Evolutionary conservation across 2,888 invertebrate genomes (phyloP).

Genomic region (Dermolepida albohirtum): DNA sequence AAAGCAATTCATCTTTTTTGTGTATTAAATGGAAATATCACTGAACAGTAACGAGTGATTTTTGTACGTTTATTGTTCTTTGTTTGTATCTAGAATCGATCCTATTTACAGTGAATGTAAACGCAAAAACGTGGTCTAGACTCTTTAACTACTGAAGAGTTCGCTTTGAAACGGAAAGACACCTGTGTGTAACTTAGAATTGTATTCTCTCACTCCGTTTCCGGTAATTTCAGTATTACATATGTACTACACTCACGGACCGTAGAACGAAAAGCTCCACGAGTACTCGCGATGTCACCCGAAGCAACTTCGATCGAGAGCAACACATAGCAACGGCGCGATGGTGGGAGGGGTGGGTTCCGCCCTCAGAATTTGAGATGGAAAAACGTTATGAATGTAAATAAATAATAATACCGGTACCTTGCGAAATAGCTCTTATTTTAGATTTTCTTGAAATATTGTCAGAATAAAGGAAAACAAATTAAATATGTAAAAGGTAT

Average conservation of each 20-base stretch:
- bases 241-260: constrained; percentile 21
- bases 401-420: constrained; percentile 33
- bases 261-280: constrained; percentile 26
- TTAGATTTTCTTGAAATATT: constrained; percentile 11
- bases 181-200: constrained; percentile 32
- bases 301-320: constrained; percentile 62
- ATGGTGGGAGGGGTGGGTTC: constrained; percentile 49
- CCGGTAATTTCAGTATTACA: constrained; percentile 30
- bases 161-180: constrained; percentile 19
- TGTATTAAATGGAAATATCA: too few species aligned
- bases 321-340: constrained; percentile 62
- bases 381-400: constrained; percentile 47
- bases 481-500: constrained; percentile 2
- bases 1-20: too few species aligned
- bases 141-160: constrained; percentile 3
- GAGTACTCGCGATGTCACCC: constrained; percentile 54
- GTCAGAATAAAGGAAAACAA: not conserved
- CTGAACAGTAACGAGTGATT: too few species aligned
- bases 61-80: too few species aligned
- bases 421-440: constrained; percentile 26
- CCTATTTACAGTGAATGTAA: not conserved
- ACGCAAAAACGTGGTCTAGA: not conserved
- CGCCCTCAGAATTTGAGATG: constrained; percentile 53
- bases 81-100: constrained; percentile 9
- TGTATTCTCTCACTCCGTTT: constrained; percentile 28